Evolutionary conservation across 2,888 invertebrate species (phyloP).

Genomic region (Synergus umbraculus): DNA sequence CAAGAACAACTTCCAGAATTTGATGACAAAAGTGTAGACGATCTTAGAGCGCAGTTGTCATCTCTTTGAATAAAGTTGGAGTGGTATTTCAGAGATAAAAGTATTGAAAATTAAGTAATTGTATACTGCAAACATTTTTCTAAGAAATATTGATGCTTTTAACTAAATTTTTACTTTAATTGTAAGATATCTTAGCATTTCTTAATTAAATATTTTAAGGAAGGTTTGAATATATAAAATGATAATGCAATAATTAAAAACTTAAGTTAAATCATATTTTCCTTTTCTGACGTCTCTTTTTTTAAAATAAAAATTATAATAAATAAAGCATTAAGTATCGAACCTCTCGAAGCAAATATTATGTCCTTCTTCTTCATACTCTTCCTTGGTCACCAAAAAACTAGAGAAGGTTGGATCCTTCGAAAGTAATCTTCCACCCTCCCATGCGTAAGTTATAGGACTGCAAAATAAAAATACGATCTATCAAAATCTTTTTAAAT

Average conservation of each 20-base stretch:
- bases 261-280: neutral
- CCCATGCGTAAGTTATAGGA: slow-evolving; percentile 92
- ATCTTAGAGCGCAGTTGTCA: slow-evolving; percentile 96
- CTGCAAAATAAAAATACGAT: slow-evolving; percentile 76
- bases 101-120: no score
- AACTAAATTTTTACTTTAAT: slow-evolving; percentile 37
- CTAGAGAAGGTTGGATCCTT: slow-evolving; percentile 86
- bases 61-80: slow-evolving; percentile 81
- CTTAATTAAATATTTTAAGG: neutral
- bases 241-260: slow-evolving; percentile 11
- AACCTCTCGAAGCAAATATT: slow-evolving; percentile 80
- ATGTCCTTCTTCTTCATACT: slow-evolving; percentile 93
- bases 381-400: slow-evolving; percentile 87
- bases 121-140: neutral
- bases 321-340: slow-evolving; percentile 73
- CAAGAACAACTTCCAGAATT: slow-evolving; percentile 78
- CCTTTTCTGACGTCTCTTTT: slow-evolving; percentile 12
- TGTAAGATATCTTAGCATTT: neutral
- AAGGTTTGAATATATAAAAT: slow-evolving; percentile 1
- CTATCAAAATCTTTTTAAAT: neutral
- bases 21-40: slow-evolving; percentile 86
- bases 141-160: slow-evolving; percentile 9
- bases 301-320: slow-evolving; percentile 13
- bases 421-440: slow-evolving; percentile 89
- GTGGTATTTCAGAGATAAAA: no score